Base-by-base conservation (phyloP, 2,113 vertebrate genomes). In the Polyodon spathula region DNA sequence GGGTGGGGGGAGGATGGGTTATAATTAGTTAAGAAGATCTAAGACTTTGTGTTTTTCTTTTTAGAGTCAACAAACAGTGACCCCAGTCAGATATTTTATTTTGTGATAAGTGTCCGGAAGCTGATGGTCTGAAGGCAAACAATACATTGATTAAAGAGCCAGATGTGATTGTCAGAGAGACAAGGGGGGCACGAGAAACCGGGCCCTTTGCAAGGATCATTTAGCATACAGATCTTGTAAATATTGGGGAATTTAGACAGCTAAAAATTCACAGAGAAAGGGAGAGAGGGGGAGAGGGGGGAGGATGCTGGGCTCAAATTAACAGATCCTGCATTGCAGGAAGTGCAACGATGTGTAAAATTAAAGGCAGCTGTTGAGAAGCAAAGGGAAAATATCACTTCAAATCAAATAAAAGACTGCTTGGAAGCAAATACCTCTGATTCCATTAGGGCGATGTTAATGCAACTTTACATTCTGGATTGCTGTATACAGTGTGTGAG, bases 281-380 rank as follows among this genome's bases (percentile, higher is more conserved):
- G n/a, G n/a, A n/a, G n/a, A n/a, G n/a, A n/a, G n/a, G n/a, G n/a
- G n/a, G n/a, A 62, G 65, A 66, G 11, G 48, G 70, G 64, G 55
- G 54, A 72, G 67, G 68, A 73, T 66, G 65, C 62, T 43, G 59
- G 60, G 55, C 68, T 78, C 66, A 71, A 85, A 83, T 75, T 53
- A 88, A 78, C 86, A 78, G 78, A 85, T 83, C 77, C 79, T 82
- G 80, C 69, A 71, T 70, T 83, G 75, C 86, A 87, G 86, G 85
- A 87, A 86, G 86, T 88, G 86, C 86, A 86, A 76, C 74, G 83
- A 79, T 82, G 84, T 86, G 83, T 83, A 86, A 88, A 88, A 89
- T 87, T 77, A 86, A 88, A 86, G 76, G 76, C 87, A 87, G 84
- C 85, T 83, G 84, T 78, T 77, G 75, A 71, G 82, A 81, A 70